These are phyloP conservation scores for Itoplectis maculator DNA, from an alignment of 2,888 invertebrate genomes.

Conservation along the genomic window DNA sequence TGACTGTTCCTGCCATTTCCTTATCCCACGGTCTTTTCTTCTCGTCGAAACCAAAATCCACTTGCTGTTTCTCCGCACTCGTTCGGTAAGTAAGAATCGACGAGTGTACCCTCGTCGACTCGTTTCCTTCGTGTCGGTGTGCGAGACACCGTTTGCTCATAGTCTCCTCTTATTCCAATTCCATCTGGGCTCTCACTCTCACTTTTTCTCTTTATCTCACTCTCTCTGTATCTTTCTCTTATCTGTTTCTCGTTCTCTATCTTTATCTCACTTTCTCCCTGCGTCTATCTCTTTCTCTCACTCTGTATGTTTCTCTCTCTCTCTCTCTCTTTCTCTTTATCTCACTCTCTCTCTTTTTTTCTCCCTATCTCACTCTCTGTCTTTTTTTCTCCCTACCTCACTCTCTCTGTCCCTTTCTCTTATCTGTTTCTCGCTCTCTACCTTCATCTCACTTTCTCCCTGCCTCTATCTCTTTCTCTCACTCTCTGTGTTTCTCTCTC, in stretches of 20 bases:
- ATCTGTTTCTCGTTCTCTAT: too few relatives aligned
- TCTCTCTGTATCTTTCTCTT: too few relatives aligned
- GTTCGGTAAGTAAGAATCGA: conserved; percentile 47
- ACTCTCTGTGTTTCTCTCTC: conserved; percentile 28
- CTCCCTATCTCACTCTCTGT: too few relatives aligned
- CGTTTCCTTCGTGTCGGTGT: conserved; percentile 37
- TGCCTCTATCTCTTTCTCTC: conserved; percentile 23
- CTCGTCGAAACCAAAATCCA: conserved; percentile 43
- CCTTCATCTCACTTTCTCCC: conserved; percentile 23
- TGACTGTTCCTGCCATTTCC: conserved; percentile 18
- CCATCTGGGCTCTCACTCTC: conserved; percentile 22
- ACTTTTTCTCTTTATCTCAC: conserved; percentile 20
- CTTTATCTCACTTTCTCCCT: too few relatives aligned
- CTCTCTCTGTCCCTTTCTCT: too few relatives aligned
- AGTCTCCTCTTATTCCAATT: conserved; percentile 43
- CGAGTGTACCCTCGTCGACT: conserved; percentile 13
- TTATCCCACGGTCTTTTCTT: conserved; percentile 15
- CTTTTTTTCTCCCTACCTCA: too few relatives aligned
- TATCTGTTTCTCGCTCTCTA: too few relatives aligned
- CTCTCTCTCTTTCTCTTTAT: too few relatives aligned
- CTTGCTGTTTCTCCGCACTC: conserved; percentile 41
- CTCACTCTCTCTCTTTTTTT: too few relatives aligned
- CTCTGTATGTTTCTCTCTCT: too few relatives aligned
- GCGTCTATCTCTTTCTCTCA: too few relatives aligned
- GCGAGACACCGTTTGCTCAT: conserved; percentile 30